Conservation (phyloP, 1,140 invertebrate genomes). For the Andricus grossulariae region DNA sequence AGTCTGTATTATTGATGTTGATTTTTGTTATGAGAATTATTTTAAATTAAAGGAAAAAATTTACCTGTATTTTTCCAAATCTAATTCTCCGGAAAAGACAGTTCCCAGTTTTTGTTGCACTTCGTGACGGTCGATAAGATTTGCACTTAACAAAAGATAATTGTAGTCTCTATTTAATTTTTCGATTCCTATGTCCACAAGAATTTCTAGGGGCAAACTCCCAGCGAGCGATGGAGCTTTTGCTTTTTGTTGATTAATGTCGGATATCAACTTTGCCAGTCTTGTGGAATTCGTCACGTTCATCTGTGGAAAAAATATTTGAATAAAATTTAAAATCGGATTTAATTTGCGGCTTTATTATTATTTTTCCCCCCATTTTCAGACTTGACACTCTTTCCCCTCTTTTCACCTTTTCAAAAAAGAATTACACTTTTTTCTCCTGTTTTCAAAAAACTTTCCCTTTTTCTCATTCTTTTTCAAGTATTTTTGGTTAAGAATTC, state of each 20-base stretch:
- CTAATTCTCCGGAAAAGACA: constrained; percentile 49
- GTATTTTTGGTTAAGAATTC: too few relatives aligned
- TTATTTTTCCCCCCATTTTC: too few relatives aligned
- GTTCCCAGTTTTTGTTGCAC: constrained; percentile 54
- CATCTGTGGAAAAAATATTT: constrained; percentile 39
- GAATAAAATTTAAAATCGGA: too few relatives aligned
- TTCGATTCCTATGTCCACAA: constrained; percentile 67
- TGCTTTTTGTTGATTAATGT: constrained; percentile 45
- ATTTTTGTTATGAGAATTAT: background rate
- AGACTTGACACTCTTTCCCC: too few relatives aligned
- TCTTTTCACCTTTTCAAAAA: too few relatives aligned
- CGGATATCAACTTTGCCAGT: constrained; percentile 57
- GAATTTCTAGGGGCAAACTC: constrained; percentile 63
- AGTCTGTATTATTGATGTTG: background rate
- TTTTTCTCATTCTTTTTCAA: too few relatives aligned
- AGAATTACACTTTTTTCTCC: too few relatives aligned
- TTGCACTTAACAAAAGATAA: constrained; percentile 58
- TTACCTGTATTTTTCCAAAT: constrained; percentile 58
- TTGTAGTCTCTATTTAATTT: constrained; percentile 67
- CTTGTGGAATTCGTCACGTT: constrained; percentile 59
- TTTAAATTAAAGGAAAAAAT: background rate
- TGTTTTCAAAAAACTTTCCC: too few relatives aligned
- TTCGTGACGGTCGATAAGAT: constrained; percentile 55
- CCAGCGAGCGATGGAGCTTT: constrained; percentile 51
- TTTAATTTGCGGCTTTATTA: too few relatives aligned